Conservation (phyloP, 2,797 vertebrate genomes). For the Heterohyrax brucei region DNA sequence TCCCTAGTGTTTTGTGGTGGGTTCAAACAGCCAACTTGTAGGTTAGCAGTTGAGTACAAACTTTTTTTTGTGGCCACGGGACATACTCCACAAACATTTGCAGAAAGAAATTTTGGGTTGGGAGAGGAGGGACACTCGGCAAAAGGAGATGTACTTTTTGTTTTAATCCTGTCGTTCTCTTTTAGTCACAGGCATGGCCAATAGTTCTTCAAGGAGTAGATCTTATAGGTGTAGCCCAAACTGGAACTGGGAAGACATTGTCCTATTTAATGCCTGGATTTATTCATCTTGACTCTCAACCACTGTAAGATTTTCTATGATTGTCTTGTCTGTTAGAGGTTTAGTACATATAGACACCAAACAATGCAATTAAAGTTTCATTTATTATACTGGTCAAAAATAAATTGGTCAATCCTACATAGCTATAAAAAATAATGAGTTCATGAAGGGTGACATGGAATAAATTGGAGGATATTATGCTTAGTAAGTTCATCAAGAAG, state of each 20-base stretch:
- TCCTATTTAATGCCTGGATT: conserved; percentile 98
- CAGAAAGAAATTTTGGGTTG: conserved; percentile 4
- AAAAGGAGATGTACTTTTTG: conserved; percentile 13
- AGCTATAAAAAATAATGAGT: not conserved
- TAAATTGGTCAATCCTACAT: not conserved
- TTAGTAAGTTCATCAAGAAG: too few relatives aligned
- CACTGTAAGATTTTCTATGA: conserved; percentile 93
- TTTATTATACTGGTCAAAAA: conserved; percentile 13
- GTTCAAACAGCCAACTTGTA: not conserved
- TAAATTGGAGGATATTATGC: too few relatives aligned
- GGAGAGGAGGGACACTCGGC: not conserved
- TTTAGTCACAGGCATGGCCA: conserved; percentile 98
- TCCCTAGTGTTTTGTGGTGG: not conserved
- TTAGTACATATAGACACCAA: conserved; percentile 7
- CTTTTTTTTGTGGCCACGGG: not conserved
- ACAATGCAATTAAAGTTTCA: not conserved
- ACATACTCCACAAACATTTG: not conserved
- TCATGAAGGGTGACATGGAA: too few relatives aligned
- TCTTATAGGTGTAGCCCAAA: conserved; percentile 98
- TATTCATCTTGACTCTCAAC: conserved; percentile 97
- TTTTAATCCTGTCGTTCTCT: conserved; percentile 78
- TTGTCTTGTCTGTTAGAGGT: conserved; percentile 37
- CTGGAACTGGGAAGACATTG: conserved; percentile 98
- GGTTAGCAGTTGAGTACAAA: too few relatives aligned
- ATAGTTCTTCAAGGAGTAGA: conserved; percentile 96